These are phyloP conservation scores for Tupaia chinensis DNA, from an alignment of 2,113 vertebrate species.

Conservation along the genomic window DNA sequence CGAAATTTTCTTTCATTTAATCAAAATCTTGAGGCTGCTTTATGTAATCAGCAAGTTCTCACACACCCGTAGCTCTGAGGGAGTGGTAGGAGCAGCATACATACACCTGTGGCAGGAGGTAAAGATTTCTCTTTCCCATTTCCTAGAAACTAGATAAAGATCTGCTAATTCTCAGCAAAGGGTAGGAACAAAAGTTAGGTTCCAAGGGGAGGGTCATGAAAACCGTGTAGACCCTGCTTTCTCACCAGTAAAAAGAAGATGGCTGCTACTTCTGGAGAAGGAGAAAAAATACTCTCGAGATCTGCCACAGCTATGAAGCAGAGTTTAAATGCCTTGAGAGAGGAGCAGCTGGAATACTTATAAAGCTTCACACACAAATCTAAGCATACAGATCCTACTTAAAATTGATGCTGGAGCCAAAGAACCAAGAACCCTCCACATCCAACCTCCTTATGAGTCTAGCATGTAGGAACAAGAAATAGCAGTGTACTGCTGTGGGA, in stretches of 20 bases:
- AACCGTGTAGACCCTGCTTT: background rate
- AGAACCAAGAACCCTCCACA: too few species aligned
- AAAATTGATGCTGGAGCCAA: background rate
- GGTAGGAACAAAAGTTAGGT: background rate
- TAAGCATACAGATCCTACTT: background rate
- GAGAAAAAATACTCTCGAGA: background rate
- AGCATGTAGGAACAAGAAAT: background rate
- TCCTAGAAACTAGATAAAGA: background rate
- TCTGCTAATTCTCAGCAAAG: background rate
- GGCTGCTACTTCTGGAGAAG: too few species aligned
- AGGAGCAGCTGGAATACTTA: background rate
- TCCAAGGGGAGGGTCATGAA: background rate
- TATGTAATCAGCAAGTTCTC: too few species aligned
- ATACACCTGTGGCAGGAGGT: background rate
- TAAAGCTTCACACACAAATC: background rate
- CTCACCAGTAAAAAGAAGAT: background rate
- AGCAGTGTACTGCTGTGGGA: background rate
- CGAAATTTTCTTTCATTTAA: background rate
- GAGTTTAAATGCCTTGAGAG: background rate
- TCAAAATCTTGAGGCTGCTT: background rate
- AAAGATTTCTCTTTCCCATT: accelerated
- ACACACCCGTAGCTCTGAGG: too few species aligned
- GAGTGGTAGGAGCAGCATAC: too few species aligned
- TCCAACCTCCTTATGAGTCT: background rate
- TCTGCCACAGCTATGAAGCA: background rate